Percentiles rank a stretch among this genome's conserved stretches.
These are phyloP conservation scores for Ostrea edulis DNA, from an alignment of 1,140 invertebrate genomes.

Conservation along the genomic window DNA sequence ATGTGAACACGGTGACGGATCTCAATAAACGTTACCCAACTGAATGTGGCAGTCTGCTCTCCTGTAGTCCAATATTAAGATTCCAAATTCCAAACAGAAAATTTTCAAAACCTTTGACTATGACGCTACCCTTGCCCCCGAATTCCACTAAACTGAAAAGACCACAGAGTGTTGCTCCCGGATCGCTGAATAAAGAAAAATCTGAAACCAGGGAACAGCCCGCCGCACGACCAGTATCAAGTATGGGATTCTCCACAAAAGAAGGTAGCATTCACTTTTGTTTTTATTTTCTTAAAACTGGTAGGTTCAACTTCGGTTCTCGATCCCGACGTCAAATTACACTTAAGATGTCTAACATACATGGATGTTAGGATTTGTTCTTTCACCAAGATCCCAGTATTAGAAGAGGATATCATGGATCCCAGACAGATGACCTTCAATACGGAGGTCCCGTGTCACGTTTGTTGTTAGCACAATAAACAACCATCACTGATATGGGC, in stretches of 20 bases:
- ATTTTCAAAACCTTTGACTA: slow-evolving; percentile 60
- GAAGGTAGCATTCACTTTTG: slow-evolving; percentile 5
- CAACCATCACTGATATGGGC: no score
- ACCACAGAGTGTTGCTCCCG: slow-evolving; percentile 58
- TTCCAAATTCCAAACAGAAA: slow-evolving; percentile 53
- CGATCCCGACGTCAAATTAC: no score
- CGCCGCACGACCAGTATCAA: slow-evolving; percentile 45
- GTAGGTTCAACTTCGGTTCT: no score
- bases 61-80: slow-evolving; percentile 67
- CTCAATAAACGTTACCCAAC: slow-evolving; percentile 56
- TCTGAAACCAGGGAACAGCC: slow-evolving; percentile 13
- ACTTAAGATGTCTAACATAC: no score
- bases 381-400: no score
- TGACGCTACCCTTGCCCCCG: slow-evolving; percentile 65
- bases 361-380: no score
- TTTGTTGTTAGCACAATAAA: no score
- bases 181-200: slow-evolving; percentile 39
- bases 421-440: no score
- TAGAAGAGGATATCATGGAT: no score
- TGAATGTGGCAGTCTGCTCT: slow-evolving; percentile 61
- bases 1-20: slow-evolving; percentile 60
- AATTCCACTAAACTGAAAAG: slow-evolving; percentile 59
- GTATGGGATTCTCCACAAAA: slow-evolving; percentile 31
- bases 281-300: not conserved
- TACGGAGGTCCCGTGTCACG: no score